These are phyloP conservation scores for Hemibagrus wyckioides DNA, from an alignment of 2,113 vertebrate genomes.

Conservation along the genomic window DNA sequence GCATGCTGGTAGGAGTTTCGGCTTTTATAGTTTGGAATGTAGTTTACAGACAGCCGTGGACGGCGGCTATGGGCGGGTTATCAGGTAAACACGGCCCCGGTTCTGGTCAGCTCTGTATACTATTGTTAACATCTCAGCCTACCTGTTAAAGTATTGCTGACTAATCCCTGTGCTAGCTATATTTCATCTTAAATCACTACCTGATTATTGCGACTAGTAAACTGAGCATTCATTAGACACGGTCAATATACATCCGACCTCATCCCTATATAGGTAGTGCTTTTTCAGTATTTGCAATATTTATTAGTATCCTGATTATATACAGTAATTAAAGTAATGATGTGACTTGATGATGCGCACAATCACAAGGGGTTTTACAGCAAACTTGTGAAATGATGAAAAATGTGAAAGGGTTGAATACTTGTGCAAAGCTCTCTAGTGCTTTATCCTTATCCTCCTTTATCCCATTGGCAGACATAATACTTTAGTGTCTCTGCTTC, in stretches of 20 bases:
- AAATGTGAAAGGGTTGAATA: no score
- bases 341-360: no score
- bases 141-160: background rate
- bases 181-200: background rate
- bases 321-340: background rate
- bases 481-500: no score
- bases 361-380: background rate
- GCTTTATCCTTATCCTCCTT: no score
- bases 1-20: conserved; percentile 78
- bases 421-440: no score
- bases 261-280: no score
- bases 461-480: background rate
- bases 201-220: background rate
- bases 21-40: conserved; percentile 86
- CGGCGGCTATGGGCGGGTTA: conserved; percentile 88
- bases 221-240: background rate
- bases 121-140: background rate
- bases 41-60: conserved; percentile 82
- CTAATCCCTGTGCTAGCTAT: background rate
- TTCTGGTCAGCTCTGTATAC: background rate
- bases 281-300: no score
- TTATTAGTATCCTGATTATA: background rate
- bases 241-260: no score
- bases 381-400: background rate
- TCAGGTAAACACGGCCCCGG: conserved; percentile 74